Conservation (phyloP, 2,797 vertebrate species). For the Enteromius fasciolatus region DNA sequence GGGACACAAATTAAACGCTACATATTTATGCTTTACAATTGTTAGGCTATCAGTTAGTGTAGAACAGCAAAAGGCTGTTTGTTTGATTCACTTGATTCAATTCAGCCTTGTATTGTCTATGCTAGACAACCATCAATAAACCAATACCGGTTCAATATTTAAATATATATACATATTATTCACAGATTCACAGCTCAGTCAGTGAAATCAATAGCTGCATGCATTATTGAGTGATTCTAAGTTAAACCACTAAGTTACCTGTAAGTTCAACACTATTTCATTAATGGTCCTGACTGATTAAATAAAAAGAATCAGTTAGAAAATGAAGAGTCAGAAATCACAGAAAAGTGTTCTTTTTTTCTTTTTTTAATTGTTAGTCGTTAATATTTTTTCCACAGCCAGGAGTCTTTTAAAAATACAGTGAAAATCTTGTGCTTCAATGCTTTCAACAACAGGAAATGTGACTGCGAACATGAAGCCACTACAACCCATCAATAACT, state of each 20-base stretch:
- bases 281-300: neutral
- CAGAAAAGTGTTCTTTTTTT: neutral
- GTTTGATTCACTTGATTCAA: neutral
- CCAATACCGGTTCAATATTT: too few relatives aligned
- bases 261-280: neutral
- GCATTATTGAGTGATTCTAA: neutral
- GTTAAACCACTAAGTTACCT: neutral
- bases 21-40: neutral
- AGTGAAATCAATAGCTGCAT: neutral
- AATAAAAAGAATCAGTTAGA: neutral
- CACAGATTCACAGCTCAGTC: neutral
- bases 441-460: constrained; percentile 17
- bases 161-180: too few relatives aligned
- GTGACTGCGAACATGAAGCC: constrained; percentile 17
- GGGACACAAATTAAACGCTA: neutral
- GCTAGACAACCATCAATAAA: neutral
- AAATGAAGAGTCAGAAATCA: neutral
- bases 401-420: neutral
- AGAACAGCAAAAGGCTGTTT: neutral
- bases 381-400: neutral
- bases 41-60: neutral
- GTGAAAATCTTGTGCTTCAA: neutral
- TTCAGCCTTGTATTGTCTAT: neutral
- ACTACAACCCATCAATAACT: constrained; percentile 38
- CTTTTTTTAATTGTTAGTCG: too few relatives aligned